These are phyloP conservation scores for Nomada ruficornis DNA, from an alignment of 2,888 invertebrate genomes.

Conservation along the genomic window DNA sequence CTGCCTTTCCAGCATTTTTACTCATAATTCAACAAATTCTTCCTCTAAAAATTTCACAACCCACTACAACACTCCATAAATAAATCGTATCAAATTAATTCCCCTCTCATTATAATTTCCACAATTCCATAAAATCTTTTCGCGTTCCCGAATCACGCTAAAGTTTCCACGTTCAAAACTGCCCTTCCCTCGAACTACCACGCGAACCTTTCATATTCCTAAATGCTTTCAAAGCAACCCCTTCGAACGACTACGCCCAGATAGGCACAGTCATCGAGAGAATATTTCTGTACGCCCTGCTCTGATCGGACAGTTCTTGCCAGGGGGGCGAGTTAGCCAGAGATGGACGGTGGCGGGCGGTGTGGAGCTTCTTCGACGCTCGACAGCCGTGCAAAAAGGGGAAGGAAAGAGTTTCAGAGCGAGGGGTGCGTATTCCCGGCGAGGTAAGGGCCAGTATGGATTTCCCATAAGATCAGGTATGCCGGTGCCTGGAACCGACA, in stretches of 20 bases:
- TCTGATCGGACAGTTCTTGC: background rate
- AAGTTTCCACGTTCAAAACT: too few species aligned
- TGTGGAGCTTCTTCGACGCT: slow-evolving; percentile 23
- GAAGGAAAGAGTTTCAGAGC: slow-evolving; percentile 46
- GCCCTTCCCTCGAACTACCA: too few species aligned
- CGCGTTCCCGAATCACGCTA: too few species aligned
- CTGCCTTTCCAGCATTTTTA: too few species aligned
- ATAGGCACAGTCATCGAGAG: background rate
- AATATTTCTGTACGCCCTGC: background rate
- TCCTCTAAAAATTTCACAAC: too few species aligned
- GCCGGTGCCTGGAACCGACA: slow-evolving; percentile 80
- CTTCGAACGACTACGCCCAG: background rate
- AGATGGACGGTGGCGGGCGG: slow-evolving; percentile 43
- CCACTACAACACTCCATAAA: too few species aligned
- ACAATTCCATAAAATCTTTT: too few species aligned
- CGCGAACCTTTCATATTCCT: too few species aligned
- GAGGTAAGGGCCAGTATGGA: slow-evolving; percentile 79
- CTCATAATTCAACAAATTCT: too few species aligned
- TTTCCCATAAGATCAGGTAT: slow-evolving; percentile 83
- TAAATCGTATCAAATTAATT: too few species aligned
- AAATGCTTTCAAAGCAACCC: too few species aligned
- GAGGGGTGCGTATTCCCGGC: slow-evolving; percentile 62
- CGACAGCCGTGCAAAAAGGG: slow-evolving; percentile 16
- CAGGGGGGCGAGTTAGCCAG: slow-evolving; percentile 16
- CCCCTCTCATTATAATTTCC: too few species aligned